Evolutionary conservation across 2,113 vertebrate genomes (phyloP).

Genomic region (Phocoena sinus): DNA sequence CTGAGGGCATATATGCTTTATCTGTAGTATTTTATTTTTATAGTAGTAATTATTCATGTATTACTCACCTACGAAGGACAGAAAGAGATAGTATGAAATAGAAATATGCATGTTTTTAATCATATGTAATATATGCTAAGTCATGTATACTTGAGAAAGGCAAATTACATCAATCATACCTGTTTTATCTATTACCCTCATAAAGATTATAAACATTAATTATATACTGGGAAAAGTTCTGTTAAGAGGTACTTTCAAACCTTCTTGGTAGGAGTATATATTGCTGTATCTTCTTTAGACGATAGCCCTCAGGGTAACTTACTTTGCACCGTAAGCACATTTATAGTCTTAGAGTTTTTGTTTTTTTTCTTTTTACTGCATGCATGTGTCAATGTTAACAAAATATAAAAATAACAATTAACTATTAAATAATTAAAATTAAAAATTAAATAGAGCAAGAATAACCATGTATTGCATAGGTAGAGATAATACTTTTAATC

Average conservation of each 20-base stretch:
- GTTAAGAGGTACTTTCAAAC: not conserved
- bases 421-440: not conserved
- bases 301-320: not conserved
- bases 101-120: not conserved
- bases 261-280: not conserved
- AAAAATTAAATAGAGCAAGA: not conserved
- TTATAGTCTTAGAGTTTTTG: not conserved
- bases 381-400: not conserved
- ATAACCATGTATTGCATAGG: not conserved
- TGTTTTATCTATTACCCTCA: not conserved
- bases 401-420: not conserved
- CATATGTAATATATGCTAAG: not conserved
- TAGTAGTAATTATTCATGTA: not conserved
- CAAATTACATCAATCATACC: not conserved
- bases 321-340: not conserved
- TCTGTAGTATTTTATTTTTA: not conserved
- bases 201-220: not conserved
- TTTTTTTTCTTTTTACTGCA: not conserved
- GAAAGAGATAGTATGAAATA: not conserved
- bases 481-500: not conserved
- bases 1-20: not conserved
- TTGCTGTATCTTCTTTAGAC: not conserved
- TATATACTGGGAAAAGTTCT: not conserved
- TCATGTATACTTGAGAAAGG: not conserved
- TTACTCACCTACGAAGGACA: not conserved